These are phyloP conservation scores for Cataglyphis hispanica DNA, from an alignment of 1,140 invertebrate species.

Conservation along the genomic window DNA sequence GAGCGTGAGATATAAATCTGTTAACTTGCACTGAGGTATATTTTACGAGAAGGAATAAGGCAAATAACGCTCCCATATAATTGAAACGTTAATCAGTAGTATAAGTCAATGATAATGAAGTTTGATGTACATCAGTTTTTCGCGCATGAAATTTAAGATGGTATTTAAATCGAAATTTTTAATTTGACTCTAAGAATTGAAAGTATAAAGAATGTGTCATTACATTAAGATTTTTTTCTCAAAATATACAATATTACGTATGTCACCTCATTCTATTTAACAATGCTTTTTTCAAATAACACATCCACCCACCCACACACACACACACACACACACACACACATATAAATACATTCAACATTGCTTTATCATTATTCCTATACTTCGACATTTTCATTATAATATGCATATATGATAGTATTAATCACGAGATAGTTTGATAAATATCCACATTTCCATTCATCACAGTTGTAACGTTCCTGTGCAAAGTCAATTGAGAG, in stretches of 20 bases:
- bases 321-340: neutral
- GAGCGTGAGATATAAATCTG: conserved; percentile 28
- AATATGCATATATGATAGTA: neutral
- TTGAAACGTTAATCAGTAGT: conserved; percentile 10
- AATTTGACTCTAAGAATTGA: neutral
- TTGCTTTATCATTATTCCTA: conserved; percentile 2
- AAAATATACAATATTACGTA: conserved; percentile 1
- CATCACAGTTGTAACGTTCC: conserved; percentile 10
- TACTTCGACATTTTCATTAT: conserved; percentile 45
- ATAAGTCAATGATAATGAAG: conserved; percentile 18
- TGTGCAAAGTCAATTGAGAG: conserved; percentile 13
- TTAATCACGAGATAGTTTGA: conserved; percentile 5
- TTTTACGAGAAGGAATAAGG: conserved; percentile 9
- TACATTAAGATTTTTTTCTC: neutral
- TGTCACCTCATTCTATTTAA: conserved; percentile 19
- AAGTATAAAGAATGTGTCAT: too few relatives aligned
- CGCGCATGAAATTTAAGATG: neutral
- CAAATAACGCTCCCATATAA: conserved; percentile 18
- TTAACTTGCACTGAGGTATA: conserved; percentile 19
- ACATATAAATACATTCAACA: neutral
- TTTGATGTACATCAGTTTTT: conserved; percentile 1
- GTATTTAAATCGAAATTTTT: neutral
- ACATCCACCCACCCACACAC: too few relatives aligned
- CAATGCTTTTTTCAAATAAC: neutral
- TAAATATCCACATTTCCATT: conserved; percentile 21